Percentiles rank a stretch among this genome's conserved stretches.
Conservation (phyloP, 2,888 invertebrate genomes). For the Hermaeophaga mercurialis region DNA sequence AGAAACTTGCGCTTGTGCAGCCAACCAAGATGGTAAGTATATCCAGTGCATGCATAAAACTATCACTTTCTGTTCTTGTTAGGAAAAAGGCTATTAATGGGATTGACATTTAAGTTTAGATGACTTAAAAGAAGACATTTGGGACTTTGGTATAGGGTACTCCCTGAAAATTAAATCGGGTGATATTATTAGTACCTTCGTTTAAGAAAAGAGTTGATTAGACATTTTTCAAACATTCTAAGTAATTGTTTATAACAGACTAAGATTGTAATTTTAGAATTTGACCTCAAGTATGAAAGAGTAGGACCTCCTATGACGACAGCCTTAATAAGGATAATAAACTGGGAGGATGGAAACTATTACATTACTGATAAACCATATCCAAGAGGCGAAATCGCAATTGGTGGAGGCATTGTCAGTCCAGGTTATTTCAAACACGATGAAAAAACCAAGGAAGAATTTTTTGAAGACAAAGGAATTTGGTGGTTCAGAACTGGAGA, state of each 20-base stretch:
- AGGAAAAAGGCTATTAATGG: too few relatives aligned
- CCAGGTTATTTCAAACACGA: slow-evolving; percentile 91
- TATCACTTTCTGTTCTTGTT: too few relatives aligned
- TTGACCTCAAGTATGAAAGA: slow-evolving; percentile 68
- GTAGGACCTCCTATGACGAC: slow-evolving; percentile 88
- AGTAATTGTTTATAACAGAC: slow-evolving; percentile 82
- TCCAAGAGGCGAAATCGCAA: slow-evolving; percentile 78
- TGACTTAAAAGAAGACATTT: too few relatives aligned
- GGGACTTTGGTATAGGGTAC: too few relatives aligned
- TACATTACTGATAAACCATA: slow-evolving; percentile 81
- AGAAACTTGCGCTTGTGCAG: slow-evolving; percentile 93
- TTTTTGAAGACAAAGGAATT: slow-evolving; percentile 77
- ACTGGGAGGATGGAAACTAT: slow-evolving; percentile 95
- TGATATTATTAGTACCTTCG: too few relatives aligned
- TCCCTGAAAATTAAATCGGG: too few relatives aligned
- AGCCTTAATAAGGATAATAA: slow-evolving; percentile 81
- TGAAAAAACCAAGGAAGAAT: slow-evolving; percentile 87
- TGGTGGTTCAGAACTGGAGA: slow-evolving; percentile 97
- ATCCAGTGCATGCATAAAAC: too few relatives aligned
- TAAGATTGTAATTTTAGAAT: slow-evolving; percentile 69
- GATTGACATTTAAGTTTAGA: too few relatives aligned
- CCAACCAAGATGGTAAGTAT: slow-evolving; percentile 76
- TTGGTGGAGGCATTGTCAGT: slow-evolving; percentile 88
- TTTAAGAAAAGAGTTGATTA: too few relatives aligned
- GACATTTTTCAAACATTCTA: too few relatives aligned